Conservation (phyloP, 1,140 invertebrate species). For the Drosophila bocqueti region DNA sequence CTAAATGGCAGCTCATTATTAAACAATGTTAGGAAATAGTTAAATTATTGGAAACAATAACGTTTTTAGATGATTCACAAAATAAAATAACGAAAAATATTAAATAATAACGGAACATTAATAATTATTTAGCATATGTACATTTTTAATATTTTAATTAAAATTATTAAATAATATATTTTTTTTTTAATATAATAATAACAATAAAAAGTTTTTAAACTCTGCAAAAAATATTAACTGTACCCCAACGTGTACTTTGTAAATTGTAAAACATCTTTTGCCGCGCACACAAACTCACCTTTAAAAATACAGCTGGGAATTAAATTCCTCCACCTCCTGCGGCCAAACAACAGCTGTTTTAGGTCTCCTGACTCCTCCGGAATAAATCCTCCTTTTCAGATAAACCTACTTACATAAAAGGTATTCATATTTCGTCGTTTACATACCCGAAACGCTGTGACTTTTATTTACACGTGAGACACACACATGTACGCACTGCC, state of each 20-base stretch:
- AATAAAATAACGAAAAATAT: too few relatives aligned
- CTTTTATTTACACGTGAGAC: constrained; percentile 14
- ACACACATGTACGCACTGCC: constrained; percentile 14
- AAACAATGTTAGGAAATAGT: too few relatives aligned
- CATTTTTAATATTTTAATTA: too few relatives aligned
- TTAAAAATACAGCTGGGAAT: constrained; percentile 28
- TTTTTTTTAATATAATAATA: background rate
- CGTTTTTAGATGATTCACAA: too few relatives aligned
- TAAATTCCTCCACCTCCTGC: constrained; percentile 8
- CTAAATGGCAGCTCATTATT: too few relatives aligned
- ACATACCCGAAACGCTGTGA: constrained; percentile 3
- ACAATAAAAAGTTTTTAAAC: background rate
- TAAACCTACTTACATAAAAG: background rate
- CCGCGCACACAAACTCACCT: constrained; percentile 24
- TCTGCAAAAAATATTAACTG: background rate
- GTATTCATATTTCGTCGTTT: background rate
- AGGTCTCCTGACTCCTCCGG: constrained; percentile 1
- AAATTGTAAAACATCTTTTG: constrained; percentile 1
- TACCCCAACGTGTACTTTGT: background rate
- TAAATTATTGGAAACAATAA: too few relatives aligned
- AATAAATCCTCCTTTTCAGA: background rate
- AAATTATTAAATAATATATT: too few relatives aligned
- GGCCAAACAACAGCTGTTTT: constrained; percentile 32
- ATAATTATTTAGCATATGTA: too few relatives aligned
- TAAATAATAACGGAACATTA: too few relatives aligned